Evolutionary conservation across 2,113 vertebrate genomes (phyloP).

Genomic region (Tragelaphus scriptus): DNA sequence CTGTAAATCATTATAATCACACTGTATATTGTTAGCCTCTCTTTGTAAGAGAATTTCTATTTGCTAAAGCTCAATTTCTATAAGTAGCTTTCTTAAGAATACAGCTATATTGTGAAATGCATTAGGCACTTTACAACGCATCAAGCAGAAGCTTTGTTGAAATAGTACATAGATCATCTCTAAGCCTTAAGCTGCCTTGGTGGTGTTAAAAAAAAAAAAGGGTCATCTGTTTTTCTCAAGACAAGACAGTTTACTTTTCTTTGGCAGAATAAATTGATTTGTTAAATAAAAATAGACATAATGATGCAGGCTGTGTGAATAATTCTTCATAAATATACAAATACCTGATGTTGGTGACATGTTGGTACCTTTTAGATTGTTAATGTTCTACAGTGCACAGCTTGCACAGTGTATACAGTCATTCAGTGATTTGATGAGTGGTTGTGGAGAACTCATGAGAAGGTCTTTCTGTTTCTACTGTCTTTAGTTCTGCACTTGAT

Average conservation of each 20-base stretch:
- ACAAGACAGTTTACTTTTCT: background rate
- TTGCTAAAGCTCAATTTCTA: background rate
- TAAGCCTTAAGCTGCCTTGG: background rate
- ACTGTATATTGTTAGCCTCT: background rate
- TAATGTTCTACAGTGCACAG: background rate
- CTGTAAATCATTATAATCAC: background rate
- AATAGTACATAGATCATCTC: background rate
- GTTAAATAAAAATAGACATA: background rate
- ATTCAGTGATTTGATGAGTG: background rate
- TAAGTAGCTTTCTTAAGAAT: background rate
- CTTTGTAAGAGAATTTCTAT: background rate
- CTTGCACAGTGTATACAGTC: background rate
- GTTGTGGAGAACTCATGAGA: background rate
- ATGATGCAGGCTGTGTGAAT: background rate
- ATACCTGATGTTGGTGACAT: background rate
- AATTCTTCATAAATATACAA: background rate
- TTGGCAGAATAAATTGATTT: background rate
- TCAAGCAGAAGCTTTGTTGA: background rate
- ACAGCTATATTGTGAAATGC: background rate
- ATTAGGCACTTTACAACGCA: background rate
- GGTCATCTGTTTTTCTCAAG: background rate
- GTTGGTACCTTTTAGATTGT: background rate
- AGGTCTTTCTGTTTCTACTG: background rate
- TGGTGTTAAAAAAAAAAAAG: background rate
- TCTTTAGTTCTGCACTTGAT: background rate